Evolutionary conservation across 2,797 vertebrate species (phyloP), one percentile per base, ranked within the genome.

Genomic region (Pseudopleuronectes americanus): DNA sequence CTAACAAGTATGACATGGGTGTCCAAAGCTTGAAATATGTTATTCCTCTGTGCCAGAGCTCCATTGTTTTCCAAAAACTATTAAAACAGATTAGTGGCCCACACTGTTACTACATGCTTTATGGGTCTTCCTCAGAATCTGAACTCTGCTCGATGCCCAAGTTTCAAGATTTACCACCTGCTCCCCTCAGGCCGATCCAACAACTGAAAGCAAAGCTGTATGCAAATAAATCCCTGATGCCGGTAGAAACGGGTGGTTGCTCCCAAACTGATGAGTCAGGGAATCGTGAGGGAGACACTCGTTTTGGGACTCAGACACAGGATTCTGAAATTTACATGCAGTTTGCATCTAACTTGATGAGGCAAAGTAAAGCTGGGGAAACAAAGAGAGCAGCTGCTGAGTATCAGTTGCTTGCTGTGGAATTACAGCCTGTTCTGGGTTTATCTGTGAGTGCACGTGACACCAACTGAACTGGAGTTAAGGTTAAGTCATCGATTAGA

Each of bases 141-240:
- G 57, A 75, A 61, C 26, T 68, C 52, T 61, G 19, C 6, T 3
- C 13, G 62, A 56, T 49, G 71, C 56, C 55, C 48, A 43, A 41
- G 48, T 68, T 72, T 74, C 38, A 65, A 68, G 63, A 56, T 64
- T 24, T 6, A 21, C 68, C 92, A 91, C 85, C 88, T 90, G 85
- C 77, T 64, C 5, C 84, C 89, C 68, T 70, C 74, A 6, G 84
- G 90, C 64, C 55, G 0, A 81, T 62, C 74, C 86, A 78, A 87
- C 67, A 13, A 70, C 80, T 71, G 28, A 73, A 89, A 86, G 80
- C 84, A 87, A 90, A 93, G 79, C 86, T 88, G 86, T 80, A 93
- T 92, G 92, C 89, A 94, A 94, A 94, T 89, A 3, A 67, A 19
- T 23, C 41, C 33, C 16, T 19, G 23, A 53, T 65, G 52, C 61